Evolutionary conservation across 2,888 invertebrate genomes (phyloP).

Genomic region (Orthosia gothica): DNA sequence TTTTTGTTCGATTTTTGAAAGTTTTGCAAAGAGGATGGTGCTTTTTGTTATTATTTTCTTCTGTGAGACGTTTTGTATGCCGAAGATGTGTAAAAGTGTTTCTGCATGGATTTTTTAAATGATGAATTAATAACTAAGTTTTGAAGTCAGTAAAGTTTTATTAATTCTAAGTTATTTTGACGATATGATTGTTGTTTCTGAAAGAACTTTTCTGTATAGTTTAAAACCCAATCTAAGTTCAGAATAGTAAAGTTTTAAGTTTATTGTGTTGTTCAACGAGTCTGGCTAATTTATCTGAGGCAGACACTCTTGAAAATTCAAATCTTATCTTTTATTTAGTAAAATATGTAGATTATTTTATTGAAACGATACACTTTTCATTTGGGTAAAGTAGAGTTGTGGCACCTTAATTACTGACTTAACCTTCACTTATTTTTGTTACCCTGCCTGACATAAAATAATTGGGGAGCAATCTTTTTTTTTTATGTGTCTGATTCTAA

Average conservation of each 20-base stretch:
- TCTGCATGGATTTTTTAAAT: constrained; percentile 43
- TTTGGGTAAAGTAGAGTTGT: not conserved
- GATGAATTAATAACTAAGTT: constrained; percentile 28
- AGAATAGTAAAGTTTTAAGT: constrained; percentile 38
- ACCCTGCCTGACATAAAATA: too few species aligned
- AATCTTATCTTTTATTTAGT: constrained; percentile 24
- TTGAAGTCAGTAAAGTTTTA: constrained; percentile 41
- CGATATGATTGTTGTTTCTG: not conserved
- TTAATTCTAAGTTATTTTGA: constrained; percentile 4
- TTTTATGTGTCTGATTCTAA: too few species aligned
- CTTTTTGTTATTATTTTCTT: constrained; percentile 39
- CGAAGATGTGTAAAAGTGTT: constrained; percentile 31
- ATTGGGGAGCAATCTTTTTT: too few species aligned
- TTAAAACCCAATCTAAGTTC: constrained; percentile 44
- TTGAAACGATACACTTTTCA: not conserved
- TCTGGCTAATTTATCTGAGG: constrained; percentile 18
- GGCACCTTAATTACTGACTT: too few species aligned
- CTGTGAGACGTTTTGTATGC: constrained; percentile 21
- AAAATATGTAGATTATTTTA: constrained; percentile 14
- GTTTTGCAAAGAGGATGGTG: constrained; percentile 29
- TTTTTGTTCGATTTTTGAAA: constrained; percentile 49
- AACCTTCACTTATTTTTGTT: too few species aligned
- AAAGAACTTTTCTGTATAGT: constrained; percentile 34
- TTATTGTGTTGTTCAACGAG: constrained; percentile 36
- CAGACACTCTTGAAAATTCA: not conserved